A percentile compares a stretch with the other conserved stretches of the same genome.
Conservation (phyloP, 2,113 vertebrate genomes). For the Thoracochromis brauschi region DNA sequence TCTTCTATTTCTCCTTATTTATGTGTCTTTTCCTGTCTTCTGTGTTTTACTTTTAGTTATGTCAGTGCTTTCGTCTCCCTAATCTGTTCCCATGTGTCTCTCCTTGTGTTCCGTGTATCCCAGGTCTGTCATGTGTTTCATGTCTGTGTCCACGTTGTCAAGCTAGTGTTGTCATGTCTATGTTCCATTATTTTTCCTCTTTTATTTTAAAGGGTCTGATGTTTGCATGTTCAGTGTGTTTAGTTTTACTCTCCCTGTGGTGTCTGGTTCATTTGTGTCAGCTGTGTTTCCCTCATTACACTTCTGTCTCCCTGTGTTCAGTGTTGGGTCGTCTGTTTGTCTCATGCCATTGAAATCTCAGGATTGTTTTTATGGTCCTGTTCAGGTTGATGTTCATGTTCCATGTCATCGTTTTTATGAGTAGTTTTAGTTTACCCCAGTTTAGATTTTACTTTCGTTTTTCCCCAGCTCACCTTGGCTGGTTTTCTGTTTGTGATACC, state of each 20-base stretch:
- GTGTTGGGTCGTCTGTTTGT: not conserved
- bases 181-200: not conserved
- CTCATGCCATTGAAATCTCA: not conserved
- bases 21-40: not conserved
- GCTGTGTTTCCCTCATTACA: not conserved
- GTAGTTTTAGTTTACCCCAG: not conserved
- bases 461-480: fast-evolving
- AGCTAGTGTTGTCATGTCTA: not conserved
- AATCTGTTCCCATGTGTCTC: not conserved
- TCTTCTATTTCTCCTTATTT: not conserved
- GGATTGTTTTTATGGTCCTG: not conserved
- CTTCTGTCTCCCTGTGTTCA: not conserved
- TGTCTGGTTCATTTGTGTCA: not conserved
- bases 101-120: not conserved
- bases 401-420: not conserved
- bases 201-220: not conserved
- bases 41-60: not conserved
- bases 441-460: not conserved
- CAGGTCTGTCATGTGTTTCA: not conserved
- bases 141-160: not conserved
- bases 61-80: not conserved
- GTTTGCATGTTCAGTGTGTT: not conserved
- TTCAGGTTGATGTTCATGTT: not conserved
- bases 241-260: not conserved
- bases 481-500: not conserved